These are phyloP conservation scores for Hypsibius dujardini DNA, from an alignment of 1,140 invertebrate genomes.

Conservation along the genomic window DNA sequence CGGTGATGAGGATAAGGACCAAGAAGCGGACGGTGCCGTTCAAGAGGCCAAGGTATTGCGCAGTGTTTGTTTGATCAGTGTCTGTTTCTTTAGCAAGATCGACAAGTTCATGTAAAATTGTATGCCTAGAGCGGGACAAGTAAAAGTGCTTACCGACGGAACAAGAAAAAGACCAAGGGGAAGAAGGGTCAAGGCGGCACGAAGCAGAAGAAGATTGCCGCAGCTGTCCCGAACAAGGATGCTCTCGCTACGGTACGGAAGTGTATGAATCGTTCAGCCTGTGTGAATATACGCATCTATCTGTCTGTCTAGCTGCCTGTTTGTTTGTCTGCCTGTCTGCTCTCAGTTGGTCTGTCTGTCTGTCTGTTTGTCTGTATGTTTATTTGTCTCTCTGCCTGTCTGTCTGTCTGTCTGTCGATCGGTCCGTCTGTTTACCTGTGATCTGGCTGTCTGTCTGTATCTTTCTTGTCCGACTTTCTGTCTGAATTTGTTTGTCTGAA, in stretches of 20 bases:
- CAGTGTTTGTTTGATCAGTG: not conserved
- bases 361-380: no score
- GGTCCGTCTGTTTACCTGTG: no score
- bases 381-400: no score
- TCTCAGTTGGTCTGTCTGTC: no score
- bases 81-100: not conserved
- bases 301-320: no score
- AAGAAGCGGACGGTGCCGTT: conserved; percentile 43
- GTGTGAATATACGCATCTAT: no score
- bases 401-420: no score
- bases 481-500: no score
- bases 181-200: conserved; percentile 23
- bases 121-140: conserved; percentile 20
- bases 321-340: no score
- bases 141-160: conserved; percentile 24
- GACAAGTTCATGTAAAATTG: not conserved
- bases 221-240: conserved; percentile 29
- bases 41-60: conserved; percentile 21
- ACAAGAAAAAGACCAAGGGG: conserved; percentile 27
- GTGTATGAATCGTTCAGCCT: no score
- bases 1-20: conserved; percentile 38
- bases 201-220: conserved; percentile 23
- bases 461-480: no score
- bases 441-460: no score
- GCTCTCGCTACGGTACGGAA: conserved; percentile 30